Percentiles rank a stretch among this genome's conserved stretches.
Conservation (phyloP, 2,888 invertebrate species). For the Noctua pronuba region DNA sequence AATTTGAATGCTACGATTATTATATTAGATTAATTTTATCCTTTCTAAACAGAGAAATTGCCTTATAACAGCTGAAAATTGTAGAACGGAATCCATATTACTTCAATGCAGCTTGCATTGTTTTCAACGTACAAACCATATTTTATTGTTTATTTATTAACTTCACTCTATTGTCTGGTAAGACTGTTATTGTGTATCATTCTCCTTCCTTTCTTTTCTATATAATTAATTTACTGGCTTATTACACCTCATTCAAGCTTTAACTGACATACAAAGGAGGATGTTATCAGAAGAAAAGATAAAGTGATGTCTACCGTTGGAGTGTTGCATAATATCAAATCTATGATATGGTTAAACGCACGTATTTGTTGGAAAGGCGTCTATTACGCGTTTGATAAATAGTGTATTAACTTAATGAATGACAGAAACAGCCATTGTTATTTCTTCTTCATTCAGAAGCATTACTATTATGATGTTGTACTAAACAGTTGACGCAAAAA, state of each 20-base stretch:
- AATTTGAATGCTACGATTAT: neutral
- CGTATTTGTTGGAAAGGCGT: constrained; percentile 56
- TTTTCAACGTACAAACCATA: constrained; percentile 42
- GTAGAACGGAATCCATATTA: neutral
- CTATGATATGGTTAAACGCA: constrained; percentile 58
- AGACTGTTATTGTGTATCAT: neutral
- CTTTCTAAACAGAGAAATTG: constrained; percentile 1
- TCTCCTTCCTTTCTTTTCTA: constrained; percentile 9
- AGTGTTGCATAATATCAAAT: constrained; percentile 61
- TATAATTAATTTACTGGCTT: constrained; percentile 5
- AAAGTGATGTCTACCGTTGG: constrained; percentile 48
- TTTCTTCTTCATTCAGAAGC: neutral
- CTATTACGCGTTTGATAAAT: constrained; percentile 20
- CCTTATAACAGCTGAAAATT: neutral
- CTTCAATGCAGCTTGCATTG: constrained; percentile 47
- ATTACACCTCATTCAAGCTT: constrained; percentile 23
- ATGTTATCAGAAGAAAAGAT: constrained; percentile 56
- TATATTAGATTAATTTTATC: too few relatives aligned
- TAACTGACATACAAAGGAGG: constrained; percentile 43
- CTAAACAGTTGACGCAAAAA: neutral
- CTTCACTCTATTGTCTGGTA: constrained; percentile 31
- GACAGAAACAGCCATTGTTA: neutral
- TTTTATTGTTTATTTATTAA: constrained; percentile 32
- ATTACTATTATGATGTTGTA: neutral
- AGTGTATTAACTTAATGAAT: constrained; percentile 1